Base-by-base conservation (phyloP, 2,888 invertebrate species). In the Lymantria monacha region DNA sequence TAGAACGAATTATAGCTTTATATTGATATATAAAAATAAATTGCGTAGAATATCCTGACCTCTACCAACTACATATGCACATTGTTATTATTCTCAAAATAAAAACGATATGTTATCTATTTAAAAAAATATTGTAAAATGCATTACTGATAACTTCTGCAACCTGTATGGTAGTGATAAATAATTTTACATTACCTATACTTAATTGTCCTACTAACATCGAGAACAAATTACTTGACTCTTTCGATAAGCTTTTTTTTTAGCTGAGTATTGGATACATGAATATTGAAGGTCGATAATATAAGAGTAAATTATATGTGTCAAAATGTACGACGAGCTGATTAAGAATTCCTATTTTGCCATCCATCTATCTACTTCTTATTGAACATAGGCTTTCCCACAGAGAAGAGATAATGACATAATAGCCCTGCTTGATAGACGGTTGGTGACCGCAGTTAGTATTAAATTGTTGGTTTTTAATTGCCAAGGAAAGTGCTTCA, bases 91-190 rank as follows among this genome's bases (percentile, higher is more conserved):
- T 59, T 47, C 42, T 50, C 44, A 61, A 64, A 60, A 54, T 48
- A 60, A 44, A 55, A 14, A 37, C 31, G 38, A 38, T 38, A 38
- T 2, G 42, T 55, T 67, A 67, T 66, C 63, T 36, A 48, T 42
- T 49, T n/a, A n/a, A n/a, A 45, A 48, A 53, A 50, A 46, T 53
- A 49, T 53, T 49, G 54, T 61, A 70, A 72, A 41, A 74, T 85
- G 85, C 83, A 80, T 78, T 70, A 57, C 57, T 61, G 81, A 84
- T 86, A 85, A 71, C 84, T 79, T 79, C 57, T 72, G 70, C 80
- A 85, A 84, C 83, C 79, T 83, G 79, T 64, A 66, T 61, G 64
- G 61, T 61, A 46, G 52, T 48, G 60, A 66, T 59, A 64, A 42
- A 30, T 30, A n/a, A n/a, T 30, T n/a, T n/a, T 3, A 22, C 8